These are phyloP conservation scores for Vireo altiloquus DNA, from an alignment of 2,113 vertebrate genomes.

Conservation along the genomic window DNA sequence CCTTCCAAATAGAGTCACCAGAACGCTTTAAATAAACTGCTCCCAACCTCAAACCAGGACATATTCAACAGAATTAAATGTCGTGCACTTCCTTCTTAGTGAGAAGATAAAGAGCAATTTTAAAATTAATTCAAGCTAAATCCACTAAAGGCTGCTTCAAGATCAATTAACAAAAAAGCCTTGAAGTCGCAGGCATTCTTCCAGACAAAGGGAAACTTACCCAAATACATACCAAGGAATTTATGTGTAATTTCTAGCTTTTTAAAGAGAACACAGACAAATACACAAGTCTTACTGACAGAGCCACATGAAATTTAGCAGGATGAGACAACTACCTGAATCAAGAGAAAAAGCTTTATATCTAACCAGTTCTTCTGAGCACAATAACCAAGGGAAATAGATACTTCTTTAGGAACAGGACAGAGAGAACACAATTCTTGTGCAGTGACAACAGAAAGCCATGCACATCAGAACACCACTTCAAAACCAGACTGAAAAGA, in stretches of 20 bases:
- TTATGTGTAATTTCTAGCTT: neutral
- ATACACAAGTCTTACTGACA: neutral
- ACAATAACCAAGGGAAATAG: neutral
- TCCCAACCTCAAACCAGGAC: neutral
- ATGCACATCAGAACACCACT: rapidly evolving
- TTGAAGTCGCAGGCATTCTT: neutral
- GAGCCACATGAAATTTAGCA: neutral
- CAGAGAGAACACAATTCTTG: neutral
- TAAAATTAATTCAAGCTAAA: neutral
- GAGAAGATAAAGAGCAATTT: neutral
- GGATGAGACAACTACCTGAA: neutral
- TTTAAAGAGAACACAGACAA: neutral
- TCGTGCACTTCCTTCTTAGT: neutral
- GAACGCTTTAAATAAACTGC: neutral
- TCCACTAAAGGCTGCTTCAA: neutral
- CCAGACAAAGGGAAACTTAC: neutral
- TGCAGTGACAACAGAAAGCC: neutral
- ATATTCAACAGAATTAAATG: neutral
- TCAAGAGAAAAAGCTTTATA: neutral
- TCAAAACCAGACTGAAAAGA: neutral
- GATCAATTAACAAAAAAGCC: neutral
- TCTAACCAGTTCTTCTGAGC: neutral
- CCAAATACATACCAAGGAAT: neutral
- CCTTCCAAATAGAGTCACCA: neutral
- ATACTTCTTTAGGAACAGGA: neutral